Conservation (phyloP, 2,113 vertebrate genomes). For the Typhlomys cinereus region DNA sequence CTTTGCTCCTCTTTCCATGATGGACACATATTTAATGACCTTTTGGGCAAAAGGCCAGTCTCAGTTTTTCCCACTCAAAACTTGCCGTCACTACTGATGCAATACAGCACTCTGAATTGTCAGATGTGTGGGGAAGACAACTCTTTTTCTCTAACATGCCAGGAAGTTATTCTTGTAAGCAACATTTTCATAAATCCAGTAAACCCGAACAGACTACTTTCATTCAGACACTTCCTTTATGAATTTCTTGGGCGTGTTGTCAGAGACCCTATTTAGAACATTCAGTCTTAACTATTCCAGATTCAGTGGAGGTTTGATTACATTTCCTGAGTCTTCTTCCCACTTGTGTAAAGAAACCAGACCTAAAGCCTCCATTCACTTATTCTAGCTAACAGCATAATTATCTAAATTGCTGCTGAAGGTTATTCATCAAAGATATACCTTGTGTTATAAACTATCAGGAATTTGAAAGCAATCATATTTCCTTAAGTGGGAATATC, state of each 20-base stretch:
- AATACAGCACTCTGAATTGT: neutral
- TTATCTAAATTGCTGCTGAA: conserved; percentile 8
- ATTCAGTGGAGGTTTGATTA: conserved; percentile 20
- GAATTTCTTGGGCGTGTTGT: conserved; percentile 34
- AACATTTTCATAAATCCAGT: conserved; percentile 51
- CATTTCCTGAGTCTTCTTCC: conserved; percentile 15
- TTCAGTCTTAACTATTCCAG: conserved; percentile 41
- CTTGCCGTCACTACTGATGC: neutral
- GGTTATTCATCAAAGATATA: conserved; percentile 1
- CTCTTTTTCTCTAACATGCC: neutral
- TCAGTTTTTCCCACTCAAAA: neutral
- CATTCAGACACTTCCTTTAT: conserved; percentile 35
- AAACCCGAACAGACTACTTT: neutral
- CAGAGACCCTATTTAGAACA: conserved; percentile 57
- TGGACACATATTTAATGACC: neutral
- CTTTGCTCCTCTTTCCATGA: neutral
- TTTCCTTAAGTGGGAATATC: neutral
- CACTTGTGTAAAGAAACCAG: neutral
- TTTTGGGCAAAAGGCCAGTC: neutral
- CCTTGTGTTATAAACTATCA: conserved; percentile 45
- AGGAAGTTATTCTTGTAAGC: conserved; percentile 16
- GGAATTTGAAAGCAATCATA: neutral
- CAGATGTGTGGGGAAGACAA: neutral
- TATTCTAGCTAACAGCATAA: conserved; percentile 16
- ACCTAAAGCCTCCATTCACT: neutral